Evolutionary conservation across 1,140 invertebrate species (phyloP), one percentile per base, ranked within the genome.

Genomic region (Drosophila neocordata): DNA sequence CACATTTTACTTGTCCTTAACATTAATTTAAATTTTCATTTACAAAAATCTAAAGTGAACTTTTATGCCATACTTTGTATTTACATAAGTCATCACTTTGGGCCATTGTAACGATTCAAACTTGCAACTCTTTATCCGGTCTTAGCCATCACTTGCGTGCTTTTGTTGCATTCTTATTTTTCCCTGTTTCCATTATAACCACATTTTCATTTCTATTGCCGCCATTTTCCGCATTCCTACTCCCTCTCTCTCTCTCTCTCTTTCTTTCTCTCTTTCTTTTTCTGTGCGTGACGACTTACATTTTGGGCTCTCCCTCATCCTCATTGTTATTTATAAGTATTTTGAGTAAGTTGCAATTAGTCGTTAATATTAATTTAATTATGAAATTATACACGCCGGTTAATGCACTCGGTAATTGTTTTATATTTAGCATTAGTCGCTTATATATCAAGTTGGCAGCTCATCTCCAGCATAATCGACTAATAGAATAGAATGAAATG

Each of bases 361-460:
- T 69, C 85, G 52, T 85, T 85, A 78, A 77, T 78, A 87, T 85
- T 78, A 87, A 82, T 87, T 87, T 85, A 65, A 85, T 85, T 62
- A 60, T 37, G 59, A 38, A 78, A 87, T 85, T 87, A 85, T 87
- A 82, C 74, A 78, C 85, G 58, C 64, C 74, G 82, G 82, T 66
- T 81, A 85, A 81, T 85, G 81, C 82, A 85, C 81, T 76, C 66
- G 37, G 20, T 13, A 61, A 56, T 56, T 56, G 53, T 56, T 34
- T 66, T 64, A 57, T 48, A 48, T 48, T 48, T 20, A 48, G 41
- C 41, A 18, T 48, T 48, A 48, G 41, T 48, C 41, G 41, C 9
- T 48, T 48, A 11, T 48, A 13, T 48, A n/a, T 48, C 13, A 18
- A 15, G 8, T 11, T 48, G 15, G 2, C 8, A 20, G 13, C 41